Evolutionary conservation across 2,797 vertebrate species (phyloP).

Genomic region (Lepus oiostolus): DNA sequence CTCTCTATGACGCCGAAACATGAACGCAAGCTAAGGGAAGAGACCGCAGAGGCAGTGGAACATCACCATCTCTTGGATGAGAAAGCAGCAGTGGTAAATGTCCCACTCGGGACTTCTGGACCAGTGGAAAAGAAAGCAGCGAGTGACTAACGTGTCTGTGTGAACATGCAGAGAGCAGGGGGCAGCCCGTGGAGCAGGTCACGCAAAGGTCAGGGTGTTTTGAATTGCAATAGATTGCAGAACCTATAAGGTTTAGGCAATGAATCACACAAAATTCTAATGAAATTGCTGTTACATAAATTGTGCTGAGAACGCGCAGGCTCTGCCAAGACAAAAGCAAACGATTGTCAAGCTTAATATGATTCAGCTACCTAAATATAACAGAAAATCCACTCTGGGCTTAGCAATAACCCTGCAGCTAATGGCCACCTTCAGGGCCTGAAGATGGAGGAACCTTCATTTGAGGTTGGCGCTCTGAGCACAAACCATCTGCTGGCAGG

Average conservation of each 20-base stretch:
- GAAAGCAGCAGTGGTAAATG: background rate
- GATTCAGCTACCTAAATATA: constrained; percentile 73
- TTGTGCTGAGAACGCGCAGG: constrained; percentile 73
- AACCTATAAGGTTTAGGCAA: constrained; percentile 69
- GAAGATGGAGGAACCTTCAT: background rate
- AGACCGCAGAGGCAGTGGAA: background rate
- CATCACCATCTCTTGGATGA: background rate
- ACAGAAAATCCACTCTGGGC: constrained; percentile 58
- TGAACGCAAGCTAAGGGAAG: background rate
- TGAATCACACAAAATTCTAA: constrained; percentile 78
- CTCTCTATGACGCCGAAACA: background rate
- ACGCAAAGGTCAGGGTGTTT: constrained; percentile 53
- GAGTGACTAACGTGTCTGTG: background rate
- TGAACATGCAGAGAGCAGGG: background rate
- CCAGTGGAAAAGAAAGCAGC: background rate
- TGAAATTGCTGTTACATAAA: constrained; percentile 77
- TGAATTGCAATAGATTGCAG: constrained; percentile 66
- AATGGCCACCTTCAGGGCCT: constrained; percentile 58
- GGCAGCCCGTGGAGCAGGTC: constrained; percentile 41
- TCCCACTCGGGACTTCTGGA: background rate
- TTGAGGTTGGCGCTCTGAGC: constrained; percentile 17
- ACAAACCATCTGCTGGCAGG: constrained; percentile 24
- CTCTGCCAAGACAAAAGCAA: constrained; percentile 78
- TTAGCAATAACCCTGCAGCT: constrained; percentile 55
- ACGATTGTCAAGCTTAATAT: constrained; percentile 71